Conservation (phyloP, 2,888 invertebrate species). For the Melipona beecheii region DNA sequence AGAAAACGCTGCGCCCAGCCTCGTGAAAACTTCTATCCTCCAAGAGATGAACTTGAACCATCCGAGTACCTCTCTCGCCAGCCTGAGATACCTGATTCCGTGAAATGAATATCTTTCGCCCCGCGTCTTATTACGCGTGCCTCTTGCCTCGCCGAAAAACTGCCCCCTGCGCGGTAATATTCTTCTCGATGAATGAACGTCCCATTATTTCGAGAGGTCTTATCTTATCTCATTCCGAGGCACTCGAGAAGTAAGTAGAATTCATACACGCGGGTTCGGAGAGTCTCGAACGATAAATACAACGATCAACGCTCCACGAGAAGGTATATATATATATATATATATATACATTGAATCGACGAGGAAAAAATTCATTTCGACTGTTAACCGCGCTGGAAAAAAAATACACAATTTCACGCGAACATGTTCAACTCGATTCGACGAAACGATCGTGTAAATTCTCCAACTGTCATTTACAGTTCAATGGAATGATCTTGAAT, state of each 20-base stretch:
- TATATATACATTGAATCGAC: fast-evolving
- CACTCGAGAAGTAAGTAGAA: background rate
- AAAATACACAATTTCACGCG: too few relatives aligned
- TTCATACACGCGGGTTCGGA: background rate
- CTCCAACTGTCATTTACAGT: background rate
- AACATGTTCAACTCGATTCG: background rate
- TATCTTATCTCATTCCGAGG: fast-evolving
- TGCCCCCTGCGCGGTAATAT: background rate
- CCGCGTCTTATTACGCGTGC: background rate
- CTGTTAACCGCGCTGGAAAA: background rate
- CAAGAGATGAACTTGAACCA: slow-evolving; percentile 23
- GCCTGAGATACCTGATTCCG: background rate
- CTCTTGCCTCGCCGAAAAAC: background rate
- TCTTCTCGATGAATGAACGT: background rate
- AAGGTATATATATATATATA: too few relatives aligned
- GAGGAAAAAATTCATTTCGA: background rate
- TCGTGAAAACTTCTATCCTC: slow-evolving; percentile 9
- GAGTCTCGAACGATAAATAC: too few relatives aligned
- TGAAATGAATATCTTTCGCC: slow-evolving; percentile 31
- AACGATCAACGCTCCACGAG: background rate
- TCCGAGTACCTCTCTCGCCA: background rate
- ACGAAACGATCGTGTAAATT: background rate
- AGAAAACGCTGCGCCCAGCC: background rate
- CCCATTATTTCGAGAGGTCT: background rate
- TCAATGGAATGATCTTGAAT: background rate